These are phyloP conservation scores for Drosophila mauritiana DNA, from an alignment of 1,140 invertebrate species.

Conservation along the genomic window DNA sequence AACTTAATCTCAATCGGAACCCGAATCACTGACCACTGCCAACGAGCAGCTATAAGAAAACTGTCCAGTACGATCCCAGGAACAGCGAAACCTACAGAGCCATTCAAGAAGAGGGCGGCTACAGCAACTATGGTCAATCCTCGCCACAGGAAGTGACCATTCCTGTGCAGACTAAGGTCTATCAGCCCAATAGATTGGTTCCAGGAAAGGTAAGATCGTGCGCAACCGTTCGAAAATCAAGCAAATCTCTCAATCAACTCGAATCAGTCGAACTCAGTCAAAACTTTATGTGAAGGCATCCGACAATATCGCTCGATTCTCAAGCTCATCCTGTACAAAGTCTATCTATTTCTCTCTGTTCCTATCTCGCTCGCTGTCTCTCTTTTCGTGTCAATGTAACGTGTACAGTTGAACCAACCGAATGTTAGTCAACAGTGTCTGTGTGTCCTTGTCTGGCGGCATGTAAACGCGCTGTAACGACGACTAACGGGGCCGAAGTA, in stretches of 20 bases:
- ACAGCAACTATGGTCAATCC: conserved; percentile 84
- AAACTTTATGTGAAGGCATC: conserved; percentile 52
- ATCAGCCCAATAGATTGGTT: conserved; percentile 87
- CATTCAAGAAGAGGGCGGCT: conserved; percentile 90
- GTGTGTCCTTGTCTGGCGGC: conserved; percentile 36
- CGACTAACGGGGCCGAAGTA: conserved; percentile 54
- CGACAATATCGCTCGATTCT: conserved; percentile 32
- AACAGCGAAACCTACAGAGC: conserved; percentile 94
- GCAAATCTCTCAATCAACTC: conserved; percentile 36
- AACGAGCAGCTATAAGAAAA: conserved; percentile 87
- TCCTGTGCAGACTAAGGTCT: conserved; percentile 90
- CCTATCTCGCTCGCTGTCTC: conserved; percentile 45
- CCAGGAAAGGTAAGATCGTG: conserved; percentile 86
- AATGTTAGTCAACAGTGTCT: conserved; percentile 54
- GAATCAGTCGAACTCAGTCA: conserved; percentile 36
- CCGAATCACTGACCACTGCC: conserved; percentile 40
- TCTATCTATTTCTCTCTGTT: conserved; percentile 43
- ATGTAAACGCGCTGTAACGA: conserved; percentile 55
- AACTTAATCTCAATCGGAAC: neutral
- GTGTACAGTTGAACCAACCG: conserved; percentile 52
- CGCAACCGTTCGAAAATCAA: conserved; percentile 39
- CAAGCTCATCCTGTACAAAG: conserved; percentile 47
- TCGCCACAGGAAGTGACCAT: conserved; percentile 87
- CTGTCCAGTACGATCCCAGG: conserved; percentile 91
- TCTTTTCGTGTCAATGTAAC: conserved; percentile 45